Evolutionary conservation across 2,797 vertebrate genomes (phyloP).

Genomic region (Taenioides sp.): DNA sequence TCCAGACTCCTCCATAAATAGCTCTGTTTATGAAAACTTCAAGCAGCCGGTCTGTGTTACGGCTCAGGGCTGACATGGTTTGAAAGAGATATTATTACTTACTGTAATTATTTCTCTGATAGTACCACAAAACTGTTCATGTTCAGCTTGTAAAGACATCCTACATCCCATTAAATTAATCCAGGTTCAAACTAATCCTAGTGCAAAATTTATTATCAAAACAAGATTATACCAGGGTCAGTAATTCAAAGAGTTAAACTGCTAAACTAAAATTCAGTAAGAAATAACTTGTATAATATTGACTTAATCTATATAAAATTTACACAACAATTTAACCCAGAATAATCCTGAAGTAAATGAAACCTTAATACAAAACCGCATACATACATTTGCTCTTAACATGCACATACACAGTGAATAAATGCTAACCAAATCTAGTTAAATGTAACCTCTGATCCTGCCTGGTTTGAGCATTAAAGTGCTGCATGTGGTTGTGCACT

Average conservation of each 20-base stretch:
- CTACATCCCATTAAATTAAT: no score
- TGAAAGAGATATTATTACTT: slow-evolving; percentile 1
- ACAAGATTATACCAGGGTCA: not conserved
- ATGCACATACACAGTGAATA: not conserved
- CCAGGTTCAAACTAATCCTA: not conserved
- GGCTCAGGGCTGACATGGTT: slow-evolving; percentile 21
- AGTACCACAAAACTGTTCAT: slow-evolving; percentile 1
- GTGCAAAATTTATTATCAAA: not conserved
- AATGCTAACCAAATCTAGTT: no score
- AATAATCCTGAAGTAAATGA: not conserved
- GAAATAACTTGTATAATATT: not conserved
- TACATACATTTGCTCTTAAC: not conserved
- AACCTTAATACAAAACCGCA: not conserved
- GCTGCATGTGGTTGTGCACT: slow-evolving; percentile 28
- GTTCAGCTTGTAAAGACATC: not conserved
- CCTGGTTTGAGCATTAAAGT: slow-evolving; percentile 14
- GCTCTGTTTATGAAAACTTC: slow-evolving; percentile 58
- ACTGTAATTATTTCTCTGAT: slow-evolving; percentile 10
- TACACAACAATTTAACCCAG: not conserved
- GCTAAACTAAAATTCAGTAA: not conserved
- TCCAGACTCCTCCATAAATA: slow-evolving; percentile 61
- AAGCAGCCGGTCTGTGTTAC: slow-evolving; percentile 29
- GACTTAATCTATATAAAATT: not conserved
- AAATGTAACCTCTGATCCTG: slow-evolving; percentile 10
- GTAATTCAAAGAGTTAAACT: not conserved